Conservation (phyloP, 1,140 invertebrate genomes). For the Drosophila nannoptera region DNA sequence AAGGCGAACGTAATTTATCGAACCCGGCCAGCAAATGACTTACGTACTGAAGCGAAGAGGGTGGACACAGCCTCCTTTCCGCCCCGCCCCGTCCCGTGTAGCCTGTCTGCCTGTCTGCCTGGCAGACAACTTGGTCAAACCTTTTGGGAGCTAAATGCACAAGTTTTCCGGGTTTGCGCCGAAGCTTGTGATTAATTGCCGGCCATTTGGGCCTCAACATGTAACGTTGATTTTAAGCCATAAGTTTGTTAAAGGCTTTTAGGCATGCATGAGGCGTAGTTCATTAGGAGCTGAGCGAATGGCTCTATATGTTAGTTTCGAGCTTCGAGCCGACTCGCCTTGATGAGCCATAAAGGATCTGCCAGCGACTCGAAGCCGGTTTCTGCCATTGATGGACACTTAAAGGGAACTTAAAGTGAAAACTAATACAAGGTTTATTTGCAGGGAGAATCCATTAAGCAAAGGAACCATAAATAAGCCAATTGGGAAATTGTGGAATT, state of each 20-base stretch:
- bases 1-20: conserved; percentile 69
- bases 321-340: conserved; percentile 3
- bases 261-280: conserved; percentile 59
- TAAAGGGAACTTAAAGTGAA: background rate
- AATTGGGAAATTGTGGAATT: too few relatives aligned
- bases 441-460: too few relatives aligned
- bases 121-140: conserved; percentile 38
- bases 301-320: conserved; percentile 35
- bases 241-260: conserved; percentile 57
- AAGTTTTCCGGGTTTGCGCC: conserved; percentile 58
- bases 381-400: background rate
- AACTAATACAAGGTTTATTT: background rate
- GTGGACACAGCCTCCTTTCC: background rate
- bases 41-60: conserved; percentile 7
- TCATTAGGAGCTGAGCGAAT: conserved; percentile 49
- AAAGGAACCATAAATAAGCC: too few relatives aligned
- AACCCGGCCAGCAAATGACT: conserved; percentile 54
- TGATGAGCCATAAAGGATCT: background rate
- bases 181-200: conserved; percentile 65
- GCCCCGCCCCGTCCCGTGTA: background rate
- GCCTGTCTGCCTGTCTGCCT: background rate
- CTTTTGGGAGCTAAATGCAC: conserved; percentile 65
- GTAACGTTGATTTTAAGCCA: conserved; percentile 65
- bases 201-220: conserved; percentile 50
- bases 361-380: background rate